These are phyloP conservation scores for Melanogrammus aeglefinus DNA, from an alignment of 2,797 vertebrate genomes.

Conservation along the genomic window DNA sequence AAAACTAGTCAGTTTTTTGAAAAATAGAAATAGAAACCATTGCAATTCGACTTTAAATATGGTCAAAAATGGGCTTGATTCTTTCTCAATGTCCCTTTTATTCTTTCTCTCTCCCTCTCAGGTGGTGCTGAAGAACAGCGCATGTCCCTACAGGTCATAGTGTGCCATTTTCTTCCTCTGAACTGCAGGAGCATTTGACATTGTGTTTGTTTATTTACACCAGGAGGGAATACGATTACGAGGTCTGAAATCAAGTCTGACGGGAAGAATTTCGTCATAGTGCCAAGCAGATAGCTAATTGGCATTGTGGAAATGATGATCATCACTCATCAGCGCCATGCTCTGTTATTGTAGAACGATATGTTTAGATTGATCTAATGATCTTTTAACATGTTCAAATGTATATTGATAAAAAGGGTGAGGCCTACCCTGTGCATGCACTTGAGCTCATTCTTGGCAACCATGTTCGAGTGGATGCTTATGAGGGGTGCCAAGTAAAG, in stretches of 20 bases:
- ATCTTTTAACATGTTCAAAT: background rate
- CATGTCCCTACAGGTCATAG: slow-evolving; percentile 23
- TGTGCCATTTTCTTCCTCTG: background rate
- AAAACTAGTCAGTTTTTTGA: too few relatives aligned
- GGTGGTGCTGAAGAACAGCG: slow-evolving; percentile 76
- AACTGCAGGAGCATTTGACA: background rate
- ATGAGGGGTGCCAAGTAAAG: background rate
- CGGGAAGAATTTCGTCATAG: background rate
- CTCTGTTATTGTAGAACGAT: background rate
- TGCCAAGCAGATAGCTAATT: background rate
- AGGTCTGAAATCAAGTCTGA: background rate
- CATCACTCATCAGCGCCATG: background rate
- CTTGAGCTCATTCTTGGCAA: background rate
- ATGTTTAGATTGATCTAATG: background rate
- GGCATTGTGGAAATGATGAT: background rate
- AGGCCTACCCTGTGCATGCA: background rate
- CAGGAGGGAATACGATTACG: background rate
- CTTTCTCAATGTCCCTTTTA: background rate
- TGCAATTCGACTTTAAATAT: too few relatives aligned
- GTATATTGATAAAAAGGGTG: background rate
- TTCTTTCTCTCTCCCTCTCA: background rate
- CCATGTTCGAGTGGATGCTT: background rate
- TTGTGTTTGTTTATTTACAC: background rate
- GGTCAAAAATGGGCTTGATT: too few relatives aligned
- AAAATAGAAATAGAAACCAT: too few relatives aligned